Evolutionary conservation across 2,888 invertebrate genomes (phyloP).

Genomic region (Microdon myrmicae): DNA sequence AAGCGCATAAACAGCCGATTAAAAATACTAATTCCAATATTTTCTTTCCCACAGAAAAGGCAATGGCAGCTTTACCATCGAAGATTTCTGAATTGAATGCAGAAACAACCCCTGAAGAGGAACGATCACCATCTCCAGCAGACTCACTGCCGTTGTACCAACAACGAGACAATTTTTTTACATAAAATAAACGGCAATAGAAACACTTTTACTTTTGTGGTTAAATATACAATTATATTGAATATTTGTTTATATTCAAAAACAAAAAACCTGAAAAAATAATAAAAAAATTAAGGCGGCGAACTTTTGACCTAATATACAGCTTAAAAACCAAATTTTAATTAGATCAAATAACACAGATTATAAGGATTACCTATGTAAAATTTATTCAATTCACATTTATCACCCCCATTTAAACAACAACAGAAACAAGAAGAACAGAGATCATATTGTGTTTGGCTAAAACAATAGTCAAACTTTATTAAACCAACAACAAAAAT

Average conservation of each 20-base stretch:
- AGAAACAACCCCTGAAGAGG: slow-evolving; percentile 69
- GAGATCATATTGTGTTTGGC: slow-evolving; percentile 51
- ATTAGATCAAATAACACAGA: slow-evolving; percentile 3
- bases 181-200: slow-evolving; percentile 61
- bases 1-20: background rate
- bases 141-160: slow-evolving; percentile 85
- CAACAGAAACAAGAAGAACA: slow-evolving; percentile 3
- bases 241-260: slow-evolving; percentile 11
- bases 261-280: slow-evolving; percentile 10
- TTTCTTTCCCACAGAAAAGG: slow-evolving; percentile 72
- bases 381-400: slow-evolving; percentile 5
- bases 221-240: slow-evolving; percentile 27
- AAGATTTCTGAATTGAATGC: slow-evolving; percentile 68
- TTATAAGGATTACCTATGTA: slow-evolving; percentile 1
- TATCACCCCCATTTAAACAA: slow-evolving; percentile 7
- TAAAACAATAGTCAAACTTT: background rate
- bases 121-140: slow-evolving; percentile 73
- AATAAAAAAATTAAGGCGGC: background rate
- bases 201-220: slow-evolving; percentile 4
- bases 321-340: slow-evolving; percentile 39
- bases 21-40: slow-evolving; percentile 15
- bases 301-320: slow-evolving; percentile 27
- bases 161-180: slow-evolving; percentile 86
- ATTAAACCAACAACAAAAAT: slow-evolving; percentile 1
- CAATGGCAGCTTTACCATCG: slow-evolving; percentile 77